Base-by-base conservation (phyloP, 2,113 vertebrate genomes). In the Heterochromis multidens region DNA sequence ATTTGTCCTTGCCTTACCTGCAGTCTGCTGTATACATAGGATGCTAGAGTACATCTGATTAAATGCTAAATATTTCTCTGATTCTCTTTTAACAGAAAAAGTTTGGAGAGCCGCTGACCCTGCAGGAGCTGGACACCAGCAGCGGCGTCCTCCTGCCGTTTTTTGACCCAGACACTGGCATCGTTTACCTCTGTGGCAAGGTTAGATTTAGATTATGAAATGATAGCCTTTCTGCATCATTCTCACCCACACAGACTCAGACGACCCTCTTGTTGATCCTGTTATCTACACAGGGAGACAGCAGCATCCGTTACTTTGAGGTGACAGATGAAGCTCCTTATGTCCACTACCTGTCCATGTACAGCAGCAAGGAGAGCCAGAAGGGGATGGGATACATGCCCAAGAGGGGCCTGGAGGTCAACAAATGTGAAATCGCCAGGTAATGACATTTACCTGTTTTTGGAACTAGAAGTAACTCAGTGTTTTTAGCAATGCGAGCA, bases 401-500 rank as follows among this genome's bases (percentile, higher is more conserved):
- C 82, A 98, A 98, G 87, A 97, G 97, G 14, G 97, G 97, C 49
- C 95, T 98, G 92, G 97, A 98, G 80, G 95, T 98, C 95, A 97
- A 97, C 95, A 98, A 98, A 91, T 98, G 97, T 83, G 97, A 98
- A 94, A 98, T 98, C 1, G 96, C 97, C 92, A 97, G 97, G 97
- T 98, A 83, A 49, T 13, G 2, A 25, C 6, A 72, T 40, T 40
- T 12, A 40, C 11, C 11, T 40, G 37, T 40, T 40, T 40, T 11
- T 40, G 11, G 37, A 40, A 12, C 37, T 7, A 40, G 37, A 40
- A 40, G 35, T 21, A 29, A 19, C 40, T 21, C 65, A 29, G 65
- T 19, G 16, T 9, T 21, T 72, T 27, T 19, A 25, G 35, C 35
- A 40, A 40, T 3, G n/a, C n/a, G 23, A 0, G 62, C 35, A 25